These are phyloP conservation scores for Diprion similis DNA, from an alignment of 1,140 invertebrate genomes.

Conservation along the genomic window DNA sequence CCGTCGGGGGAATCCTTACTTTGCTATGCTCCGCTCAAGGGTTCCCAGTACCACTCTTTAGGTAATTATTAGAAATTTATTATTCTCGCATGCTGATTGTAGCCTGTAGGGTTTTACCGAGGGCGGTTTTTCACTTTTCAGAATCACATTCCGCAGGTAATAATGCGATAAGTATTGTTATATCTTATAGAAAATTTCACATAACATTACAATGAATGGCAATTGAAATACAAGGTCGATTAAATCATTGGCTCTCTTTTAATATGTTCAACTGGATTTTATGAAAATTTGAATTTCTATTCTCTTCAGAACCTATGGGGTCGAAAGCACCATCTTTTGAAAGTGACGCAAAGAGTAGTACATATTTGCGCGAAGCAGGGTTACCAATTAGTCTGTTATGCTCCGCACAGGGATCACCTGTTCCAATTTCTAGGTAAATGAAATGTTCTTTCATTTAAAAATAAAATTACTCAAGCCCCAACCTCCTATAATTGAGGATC, in stretches of 20 bases:
- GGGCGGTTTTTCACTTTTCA: not conserved
- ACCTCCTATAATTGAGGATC: not conserved
- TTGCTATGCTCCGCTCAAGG: slow-evolving; percentile 73
- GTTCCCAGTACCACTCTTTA: slow-evolving; percentile 72
- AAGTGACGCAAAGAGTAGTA: slow-evolving; percentile 70
- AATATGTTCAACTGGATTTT: not conserved
- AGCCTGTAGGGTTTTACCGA: not conserved
- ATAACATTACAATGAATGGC: not conserved
- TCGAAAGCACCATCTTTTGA: slow-evolving; percentile 73
- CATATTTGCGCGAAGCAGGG: slow-evolving; percentile 59
- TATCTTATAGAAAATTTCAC: not conserved
- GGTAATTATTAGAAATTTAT: slow-evolving; percentile 59
- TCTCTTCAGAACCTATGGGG: slow-evolving; percentile 70
- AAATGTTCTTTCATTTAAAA: not conserved
- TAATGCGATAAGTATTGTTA: no score
- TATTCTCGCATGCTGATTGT: not conserved
- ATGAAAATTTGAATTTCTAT: slow-evolving; percentile 28
- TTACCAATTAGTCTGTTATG: slow-evolving; percentile 60
- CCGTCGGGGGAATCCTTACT: slow-evolving; percentile 59
- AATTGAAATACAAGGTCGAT: not conserved
- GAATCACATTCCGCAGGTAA: not conserved
- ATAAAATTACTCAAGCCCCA: not conserved
- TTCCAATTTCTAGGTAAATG: slow-evolving; percentile 61
- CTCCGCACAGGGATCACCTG: slow-evolving; percentile 65
- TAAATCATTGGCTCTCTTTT: not conserved